A percentile compares a stretch with the other conserved stretches of the same genome.
Conservation (phyloP, 1,140 invertebrate genomes). For the Goniozus legneri region DNA sequence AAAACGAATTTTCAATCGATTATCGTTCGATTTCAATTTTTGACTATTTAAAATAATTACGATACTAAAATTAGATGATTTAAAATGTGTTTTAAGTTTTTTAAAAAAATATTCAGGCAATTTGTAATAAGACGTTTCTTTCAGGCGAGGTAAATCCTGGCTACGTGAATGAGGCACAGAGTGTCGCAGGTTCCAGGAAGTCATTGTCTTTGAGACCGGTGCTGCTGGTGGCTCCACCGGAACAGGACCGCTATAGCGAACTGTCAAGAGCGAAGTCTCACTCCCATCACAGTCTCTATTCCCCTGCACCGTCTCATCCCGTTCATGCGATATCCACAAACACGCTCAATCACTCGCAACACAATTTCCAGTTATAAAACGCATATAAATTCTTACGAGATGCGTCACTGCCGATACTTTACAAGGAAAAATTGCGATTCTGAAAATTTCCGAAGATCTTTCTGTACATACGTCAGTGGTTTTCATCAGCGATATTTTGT, state of each 20-base stretch:
- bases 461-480: too few relatives aligned
- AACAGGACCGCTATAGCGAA: slow-evolving; percentile 52
- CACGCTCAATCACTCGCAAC: slow-evolving; percentile 49
- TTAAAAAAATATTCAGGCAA: neutral
- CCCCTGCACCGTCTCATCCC: slow-evolving; percentile 43
- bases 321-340: slow-evolving; percentile 49
- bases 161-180: slow-evolving; percentile 76
- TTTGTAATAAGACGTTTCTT: slow-evolving; percentile 31
- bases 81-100: too few relatives aligned
- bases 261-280: slow-evolving; percentile 51
- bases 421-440: too few relatives aligned
- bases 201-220: slow-evolving; percentile 84
- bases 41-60: slow-evolving; percentile 1
- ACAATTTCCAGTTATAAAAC: slow-evolving; percentile 50
- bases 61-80: neutral
- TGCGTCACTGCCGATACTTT: too few relatives aligned
- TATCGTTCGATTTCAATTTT: too few relatives aligned
- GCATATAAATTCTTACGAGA: too few relatives aligned
- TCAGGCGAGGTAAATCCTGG: slow-evolving; percentile 83
- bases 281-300: slow-evolving; percentile 51
- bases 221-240: slow-evolving; percentile 69
- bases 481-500: too few relatives aligned
- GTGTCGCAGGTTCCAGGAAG: slow-evolving; percentile 77
- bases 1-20: too few relatives aligned
- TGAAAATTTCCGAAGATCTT: too few relatives aligned